Percentiles rank a stretch among this genome's conserved stretches.
Conservation (phyloP, 2,113 vertebrate species). For the Phalacrocorax pelagicus region DNA sequence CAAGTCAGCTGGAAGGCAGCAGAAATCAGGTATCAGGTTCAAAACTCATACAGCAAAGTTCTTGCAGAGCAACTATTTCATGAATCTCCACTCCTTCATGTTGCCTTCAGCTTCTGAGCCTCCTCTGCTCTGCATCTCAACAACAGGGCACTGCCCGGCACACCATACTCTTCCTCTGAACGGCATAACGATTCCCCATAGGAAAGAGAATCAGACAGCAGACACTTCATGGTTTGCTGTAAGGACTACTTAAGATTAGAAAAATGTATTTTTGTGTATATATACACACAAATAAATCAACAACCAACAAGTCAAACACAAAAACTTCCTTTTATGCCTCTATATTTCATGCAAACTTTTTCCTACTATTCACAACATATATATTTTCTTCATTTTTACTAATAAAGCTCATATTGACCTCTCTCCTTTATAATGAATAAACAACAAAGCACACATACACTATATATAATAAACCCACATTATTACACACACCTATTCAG, state of each 20-base stretch:
- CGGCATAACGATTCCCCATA: fast-evolving
- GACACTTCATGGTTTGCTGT: neutral
- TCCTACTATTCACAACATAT: neutral
- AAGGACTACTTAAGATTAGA: neutral
- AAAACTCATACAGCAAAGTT: neutral
- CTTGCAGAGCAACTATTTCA: neutral
- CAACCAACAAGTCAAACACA: neutral
- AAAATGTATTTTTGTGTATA: neutral
- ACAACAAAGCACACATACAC: neutral
- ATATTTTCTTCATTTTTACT: neutral
- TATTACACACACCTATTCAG: neutral
- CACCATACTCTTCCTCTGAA: neutral
- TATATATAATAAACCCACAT: neutral
- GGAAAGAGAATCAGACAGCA: neutral
- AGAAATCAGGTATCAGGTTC: neutral
- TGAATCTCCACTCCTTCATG: neutral
- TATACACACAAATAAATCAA: neutral
- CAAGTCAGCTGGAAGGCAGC: neutral
- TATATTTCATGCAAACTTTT: neutral
- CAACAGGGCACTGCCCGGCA: neutral
- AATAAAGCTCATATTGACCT: neutral
- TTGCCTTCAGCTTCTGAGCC: neutral
- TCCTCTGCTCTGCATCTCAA: neutral
- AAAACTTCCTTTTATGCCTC: neutral
- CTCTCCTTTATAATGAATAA: neutral